Conservation (phyloP, 2,113 vertebrate genomes). For the Hylia prasina region DNA sequence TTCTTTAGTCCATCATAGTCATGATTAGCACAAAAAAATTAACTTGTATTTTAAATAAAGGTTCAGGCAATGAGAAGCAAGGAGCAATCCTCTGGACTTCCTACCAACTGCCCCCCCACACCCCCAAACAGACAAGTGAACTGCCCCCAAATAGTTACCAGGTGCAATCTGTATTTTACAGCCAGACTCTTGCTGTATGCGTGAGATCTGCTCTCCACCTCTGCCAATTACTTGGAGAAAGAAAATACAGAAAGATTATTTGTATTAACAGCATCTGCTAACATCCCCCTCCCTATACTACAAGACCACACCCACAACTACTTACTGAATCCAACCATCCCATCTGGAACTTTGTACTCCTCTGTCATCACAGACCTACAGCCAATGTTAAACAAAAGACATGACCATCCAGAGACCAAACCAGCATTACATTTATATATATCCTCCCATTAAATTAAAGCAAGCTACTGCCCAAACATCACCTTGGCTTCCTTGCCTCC, state of each 20-base stretch:
- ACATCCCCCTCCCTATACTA: background rate
- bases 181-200: conserved; percentile 95
- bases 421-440: background rate
- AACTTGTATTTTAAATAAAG: background rate
- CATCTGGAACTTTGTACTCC: conserved; percentile 97
- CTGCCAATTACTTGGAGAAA: conserved; percentile 88
- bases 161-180: conserved; percentile 99
- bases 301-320: conserved; percentile 15
- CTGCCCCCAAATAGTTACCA: conserved; percentile 68
- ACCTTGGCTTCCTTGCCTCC: background rate
- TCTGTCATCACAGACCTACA: conserved; percentile 89
- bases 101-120: fast-evolving
- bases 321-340: conserved; percentile 99
- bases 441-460: background rate
- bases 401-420: background rate
- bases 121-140: background rate
- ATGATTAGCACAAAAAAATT: background rate
- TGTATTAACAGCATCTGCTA: background rate
- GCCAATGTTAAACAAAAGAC: conserved; percentile 5
- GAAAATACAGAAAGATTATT: background rate
- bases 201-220: conserved; percentile 98
- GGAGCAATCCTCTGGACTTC: background rate
- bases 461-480: background rate
- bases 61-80: background rate
- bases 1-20: background rate